These are phyloP conservation scores for Macrobrachium nipponense DNA, from an alignment of 1,140 invertebrate species.

Conservation along the genomic window DNA sequence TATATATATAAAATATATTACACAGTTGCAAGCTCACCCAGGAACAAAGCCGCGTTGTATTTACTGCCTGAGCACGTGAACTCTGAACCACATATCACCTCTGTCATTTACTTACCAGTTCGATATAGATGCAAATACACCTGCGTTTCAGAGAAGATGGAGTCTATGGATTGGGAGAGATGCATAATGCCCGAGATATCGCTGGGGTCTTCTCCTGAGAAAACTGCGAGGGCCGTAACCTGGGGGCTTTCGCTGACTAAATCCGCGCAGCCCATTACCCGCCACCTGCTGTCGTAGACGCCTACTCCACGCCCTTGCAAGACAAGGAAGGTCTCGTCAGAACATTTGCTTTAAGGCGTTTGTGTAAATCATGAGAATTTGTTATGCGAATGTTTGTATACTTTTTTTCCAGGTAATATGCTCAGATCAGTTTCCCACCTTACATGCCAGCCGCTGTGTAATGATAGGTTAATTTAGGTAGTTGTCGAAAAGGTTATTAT, in stretches of 20 bases:
- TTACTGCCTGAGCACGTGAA: not conserved
- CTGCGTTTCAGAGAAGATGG: slow-evolving; percentile 16
- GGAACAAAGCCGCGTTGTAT: not conserved
- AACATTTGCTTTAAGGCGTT: not conserved
- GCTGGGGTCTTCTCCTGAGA: not conserved
- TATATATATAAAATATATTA: too few relatives aligned
- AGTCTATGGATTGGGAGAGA: slow-evolving; percentile 19
- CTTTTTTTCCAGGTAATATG: too few relatives aligned
- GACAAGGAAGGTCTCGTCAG: not conserved
- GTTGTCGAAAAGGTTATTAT: too few relatives aligned
- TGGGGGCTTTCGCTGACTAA: not conserved
- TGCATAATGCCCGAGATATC: slow-evolving; percentile 11
- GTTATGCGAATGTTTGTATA: not conserved
- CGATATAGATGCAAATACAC: slow-evolving; percentile 19
- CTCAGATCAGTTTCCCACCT: too few relatives aligned
- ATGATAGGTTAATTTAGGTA: too few relatives aligned
- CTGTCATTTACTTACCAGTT: slow-evolving; percentile 16
- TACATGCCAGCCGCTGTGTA: too few relatives aligned
- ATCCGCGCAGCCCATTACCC: slow-evolving; percentile 33
- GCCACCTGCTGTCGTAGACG: slow-evolving; percentile 30
- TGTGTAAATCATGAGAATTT: not conserved
- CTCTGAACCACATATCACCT: not conserved
- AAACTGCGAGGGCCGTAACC: not conserved
- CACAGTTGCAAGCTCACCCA: too few relatives aligned
- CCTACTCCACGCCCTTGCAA: slow-evolving; percentile 25